A percentile compares a stretch with the other conserved stretches of the same genome.
phyloP scores from a whole-genome alignment of 1,140 invertebrate genomes.

The Halyomorpha halys region DNA sequence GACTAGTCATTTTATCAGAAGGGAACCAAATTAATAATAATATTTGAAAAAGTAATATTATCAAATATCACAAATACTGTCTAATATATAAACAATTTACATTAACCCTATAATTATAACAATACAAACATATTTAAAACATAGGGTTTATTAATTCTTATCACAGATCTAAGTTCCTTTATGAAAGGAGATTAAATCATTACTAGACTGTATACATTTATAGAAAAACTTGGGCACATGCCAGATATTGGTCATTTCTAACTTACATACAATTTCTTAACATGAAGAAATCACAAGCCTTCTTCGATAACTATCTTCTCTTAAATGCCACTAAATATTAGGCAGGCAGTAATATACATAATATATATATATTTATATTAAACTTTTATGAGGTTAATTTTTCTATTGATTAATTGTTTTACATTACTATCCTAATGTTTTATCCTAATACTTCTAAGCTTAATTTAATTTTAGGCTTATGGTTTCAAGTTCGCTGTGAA shows the following conservation, averaged over 20 bases:
- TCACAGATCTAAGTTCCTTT: slow-evolving; percentile 17
- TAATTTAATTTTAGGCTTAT: too few relatives aligned
- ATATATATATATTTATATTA: too few relatives aligned
- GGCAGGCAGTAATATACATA: slow-evolving; percentile 2
- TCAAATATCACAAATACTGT: slow-evolving; percentile 10
- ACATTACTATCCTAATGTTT: too few relatives aligned
- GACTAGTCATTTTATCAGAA: background rate
- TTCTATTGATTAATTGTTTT: too few relatives aligned
- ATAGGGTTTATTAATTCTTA: slow-evolving; percentile 2
- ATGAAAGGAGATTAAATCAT: slow-evolving; percentile 16
- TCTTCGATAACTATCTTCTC: slow-evolving; percentile 5
- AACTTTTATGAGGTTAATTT: too few relatives aligned
- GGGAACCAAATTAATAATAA: background rate
- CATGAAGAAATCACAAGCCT: slow-evolving; percentile 17
- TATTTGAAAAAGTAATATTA: background rate
- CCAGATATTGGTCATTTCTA: slow-evolving; percentile 9
- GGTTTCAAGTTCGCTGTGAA: too few relatives aligned
- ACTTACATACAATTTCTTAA: slow-evolving; percentile 1
- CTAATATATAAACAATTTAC: slow-evolving; percentile 8
- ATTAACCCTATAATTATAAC: background rate
- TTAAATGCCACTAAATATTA: slow-evolving; percentile 17
- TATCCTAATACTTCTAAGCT: too few relatives aligned
- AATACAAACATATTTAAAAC: slow-evolving; percentile 11
- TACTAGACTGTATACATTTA: background rate
- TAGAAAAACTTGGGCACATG: slow-evolving; percentile 3